phyloP scores from a whole-genome alignment of 2,113 vertebrate genomes.

The Albula glossodonta region DNA sequence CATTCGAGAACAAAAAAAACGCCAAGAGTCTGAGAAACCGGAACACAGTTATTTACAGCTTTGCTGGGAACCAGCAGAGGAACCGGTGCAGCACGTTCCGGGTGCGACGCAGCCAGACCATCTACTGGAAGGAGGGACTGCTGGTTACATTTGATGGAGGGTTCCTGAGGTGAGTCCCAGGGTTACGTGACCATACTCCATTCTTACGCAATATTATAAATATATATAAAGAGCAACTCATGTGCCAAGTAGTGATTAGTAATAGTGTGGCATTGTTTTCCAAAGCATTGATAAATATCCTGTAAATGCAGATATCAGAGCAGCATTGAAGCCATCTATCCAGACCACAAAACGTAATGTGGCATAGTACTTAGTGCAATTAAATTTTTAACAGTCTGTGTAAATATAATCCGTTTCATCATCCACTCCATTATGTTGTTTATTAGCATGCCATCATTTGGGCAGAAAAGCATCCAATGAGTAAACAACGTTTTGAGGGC shows the following conservation, averaged over 20 bases:
- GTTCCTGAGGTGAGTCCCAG: conserved; percentile 83
- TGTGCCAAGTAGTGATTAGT: background rate
- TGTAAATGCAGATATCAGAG: background rate
- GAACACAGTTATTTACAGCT: conserved; percentile 85
- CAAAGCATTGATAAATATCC: too few species aligned
- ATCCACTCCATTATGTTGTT: background rate
- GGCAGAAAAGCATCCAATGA: background rate
- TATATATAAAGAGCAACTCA: background rate
- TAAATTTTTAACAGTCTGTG: background rate
- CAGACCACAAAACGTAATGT: background rate
- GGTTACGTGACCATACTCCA: background rate
- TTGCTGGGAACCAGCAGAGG: conserved; percentile 79
- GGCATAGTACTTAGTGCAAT: background rate
- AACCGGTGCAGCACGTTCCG: conserved; percentile 95
- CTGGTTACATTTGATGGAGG: conserved; percentile 90
- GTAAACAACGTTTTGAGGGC: background rate
- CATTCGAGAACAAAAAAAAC: conserved; percentile 82
- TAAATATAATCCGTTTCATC: conserved; percentile 16
- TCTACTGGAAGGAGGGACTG: conserved; percentile 78
- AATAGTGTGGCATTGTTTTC: too few species aligned
- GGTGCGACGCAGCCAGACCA: conserved; percentile 77
- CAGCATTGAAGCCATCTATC: background rate
- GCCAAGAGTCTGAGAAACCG: conserved; percentile 66
- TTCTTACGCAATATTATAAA: background rate
- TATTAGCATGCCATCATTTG: conserved; percentile 2